Evolutionary conservation across 92 coral and sea anemone genomes (phyloP), one percentile per base, ranked within the genome.

Genomic region (Zoanthus sociatus): DNA sequence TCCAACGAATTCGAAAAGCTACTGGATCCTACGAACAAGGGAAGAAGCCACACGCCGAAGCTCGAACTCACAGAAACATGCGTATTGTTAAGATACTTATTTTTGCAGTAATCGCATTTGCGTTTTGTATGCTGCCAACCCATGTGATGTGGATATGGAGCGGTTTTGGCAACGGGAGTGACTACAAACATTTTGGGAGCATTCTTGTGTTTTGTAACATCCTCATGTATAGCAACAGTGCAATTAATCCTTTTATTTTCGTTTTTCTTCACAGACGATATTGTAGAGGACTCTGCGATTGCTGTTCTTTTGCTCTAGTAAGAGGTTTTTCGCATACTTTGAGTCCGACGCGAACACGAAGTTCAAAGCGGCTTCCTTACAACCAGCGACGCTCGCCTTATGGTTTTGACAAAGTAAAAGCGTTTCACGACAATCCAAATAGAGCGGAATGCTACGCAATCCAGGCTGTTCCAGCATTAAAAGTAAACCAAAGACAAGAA

Each of bases 131-230:
- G 98, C 71, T 90, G 1, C 98, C 98, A 3, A 89, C 92, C 48
- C 96, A 94, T 53, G 75, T 94, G 11, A 91, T 93, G 94, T 94
- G 98, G 98, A 91, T 94, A 14, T 94, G 98, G 98, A 88, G 90
- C 37, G 98, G 92, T 33, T 94, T 63, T 55, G 98, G 98, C 1
- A 76, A 84, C 16, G 98, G 96, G 6, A 13, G 32, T 8, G 18
- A 37, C 55, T 84, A 87, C 87, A 76, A 87, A 32, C 69, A 89
- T 54, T 94, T 94, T 33, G 15, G 31, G 15, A 84, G 86, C 56
- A 85, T 91, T 33, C 71, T 93, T 1, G 93, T 93, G 13, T 94
- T 94, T 70, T 93, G 95, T 48, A 86, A 93, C 58, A 94, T 93
- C 51, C 77, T 93, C 81, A 90, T 89, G 20, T 94, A 94, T 53